Percentiles rank a stretch among this genome's conserved stretches.
phyloP scores from a whole-genome alignment of 2,888 invertebrate genomes.

The Galerucella nymphaeae region DNA sequence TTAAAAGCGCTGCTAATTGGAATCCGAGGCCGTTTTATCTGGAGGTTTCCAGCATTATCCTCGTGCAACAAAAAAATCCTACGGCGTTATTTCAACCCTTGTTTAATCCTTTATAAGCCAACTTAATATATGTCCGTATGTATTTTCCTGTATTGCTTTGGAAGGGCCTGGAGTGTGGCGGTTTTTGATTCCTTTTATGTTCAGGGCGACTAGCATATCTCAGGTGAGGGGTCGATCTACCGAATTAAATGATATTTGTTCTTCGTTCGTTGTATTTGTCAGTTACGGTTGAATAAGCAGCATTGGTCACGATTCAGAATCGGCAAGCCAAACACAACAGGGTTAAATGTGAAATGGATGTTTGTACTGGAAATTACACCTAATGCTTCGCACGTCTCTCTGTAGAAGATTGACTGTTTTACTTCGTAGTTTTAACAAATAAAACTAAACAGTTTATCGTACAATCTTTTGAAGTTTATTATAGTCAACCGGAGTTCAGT shows the following conservation, averaged over 20 bases:
- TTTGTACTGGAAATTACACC: neutral
- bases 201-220: slow-evolving; percentile 3
- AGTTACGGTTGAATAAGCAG: slow-evolving; percentile 1
- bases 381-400: neutral
- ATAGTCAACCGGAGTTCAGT: no score
- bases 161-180: slow-evolving; percentile 24
- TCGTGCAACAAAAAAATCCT: slow-evolving; percentile 20
- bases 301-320: neutral
- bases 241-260: slow-evolving; percentile 16
- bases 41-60: slow-evolving; percentile 13
- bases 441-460: no score
- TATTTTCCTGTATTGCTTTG: slow-evolving; percentile 24
- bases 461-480: no score
- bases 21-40: slow-evolving; percentile 21
- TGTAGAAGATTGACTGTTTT: neutral
- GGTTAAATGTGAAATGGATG: neutral
- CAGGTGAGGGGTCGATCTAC: slow-evolving; percentile 18
- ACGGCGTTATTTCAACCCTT: slow-evolving; percentile 15
- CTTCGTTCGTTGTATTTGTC: slow-evolving; percentile 19
- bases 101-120: slow-evolving; percentile 30
- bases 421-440: no score
- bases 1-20: slow-evolving; percentile 29
- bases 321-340: neutral
- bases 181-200: slow-evolving; percentile 32
- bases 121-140: slow-evolving; percentile 27